These are phyloP conservation scores for Drosophila sucinea DNA, from an alignment of 1,140 invertebrate genomes.

Conservation along the genomic window DNA sequence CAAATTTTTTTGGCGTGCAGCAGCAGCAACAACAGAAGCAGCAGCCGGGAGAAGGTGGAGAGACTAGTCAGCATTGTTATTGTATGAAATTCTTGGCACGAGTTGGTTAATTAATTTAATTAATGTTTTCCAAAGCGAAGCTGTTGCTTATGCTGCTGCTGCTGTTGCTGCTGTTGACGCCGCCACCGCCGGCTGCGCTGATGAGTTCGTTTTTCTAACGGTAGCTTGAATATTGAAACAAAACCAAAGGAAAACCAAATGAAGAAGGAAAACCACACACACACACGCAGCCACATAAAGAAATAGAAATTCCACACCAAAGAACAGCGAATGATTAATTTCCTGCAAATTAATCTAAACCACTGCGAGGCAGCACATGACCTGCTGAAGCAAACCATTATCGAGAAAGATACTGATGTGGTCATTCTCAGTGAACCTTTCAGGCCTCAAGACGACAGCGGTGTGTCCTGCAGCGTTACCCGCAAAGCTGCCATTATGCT, in stretches of 20 bases:
- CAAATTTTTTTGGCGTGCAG: slow-evolving; percentile 41
- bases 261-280: slow-evolving; percentile 34
- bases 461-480: too few relatives aligned
- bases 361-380: too few relatives aligned
- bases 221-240: slow-evolving; percentile 60
- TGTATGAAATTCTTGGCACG: slow-evolving; percentile 70
- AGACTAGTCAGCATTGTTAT: slow-evolving; percentile 4
- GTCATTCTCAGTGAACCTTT: too few relatives aligned
- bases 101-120: slow-evolving; percentile 81
- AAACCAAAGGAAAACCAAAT: slow-evolving; percentile 24
- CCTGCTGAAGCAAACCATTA: too few relatives aligned
- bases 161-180: slow-evolving; percentile 15
- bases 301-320: too few relatives aligned
- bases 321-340: too few relatives aligned
- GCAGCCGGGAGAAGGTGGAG: background rate
- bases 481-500: too few relatives aligned
- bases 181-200: slow-evolving; percentile 39
- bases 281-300: slow-evolving; percentile 15
- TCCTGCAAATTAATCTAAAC: too few relatives aligned
- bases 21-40: background rate
- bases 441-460: too few relatives aligned
- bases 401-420: too few relatives aligned
- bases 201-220: slow-evolving; percentile 65
- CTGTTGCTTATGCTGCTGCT: slow-evolving; percentile 22
- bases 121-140: slow-evolving; percentile 76